Evolutionary conservation across 2,113 vertebrate genomes (phyloP), one percentile per base, ranked within the genome.

Genomic region (Caracal caracal): DNA sequence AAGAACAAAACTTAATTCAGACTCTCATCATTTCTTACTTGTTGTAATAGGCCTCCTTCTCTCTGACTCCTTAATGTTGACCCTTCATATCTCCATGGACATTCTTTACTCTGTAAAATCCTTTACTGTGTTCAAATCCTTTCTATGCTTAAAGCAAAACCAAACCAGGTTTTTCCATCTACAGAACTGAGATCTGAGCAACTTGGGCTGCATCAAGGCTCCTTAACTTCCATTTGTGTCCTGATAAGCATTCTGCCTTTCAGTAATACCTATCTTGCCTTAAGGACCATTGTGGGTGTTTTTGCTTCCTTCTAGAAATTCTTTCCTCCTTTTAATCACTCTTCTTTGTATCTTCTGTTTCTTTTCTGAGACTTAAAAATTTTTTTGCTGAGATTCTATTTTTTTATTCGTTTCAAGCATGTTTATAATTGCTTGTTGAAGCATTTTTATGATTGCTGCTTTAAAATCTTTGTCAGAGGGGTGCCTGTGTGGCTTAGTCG

Each of bases 391-490:
- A 22, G n/a, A 56, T 19, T 43, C 26, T 84, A 24, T 79, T 90
- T 79, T 90, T 80, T 63, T 2, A 40, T 35, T 88, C 79, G 19
- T 59, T 96, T 92, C 13, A 65, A 53, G 8, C 6, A 70, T 65
- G 24, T 61, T 83, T 78, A 71, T 92, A 79, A 71, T 47, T 88
- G 16, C 5, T 92, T 37, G 1, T 37, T 65, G 20, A 78, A 88
- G 11, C 20, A 30, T 93, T 91, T 96, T 92, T 70, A 70, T n/a
- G 4, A 70, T 51, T 28, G 16, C 24, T 86, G 1, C 82, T 76
- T 96, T 61, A 76, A 94, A 76, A 88, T 92, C 8, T 82, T 96
- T 80, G 16, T 43, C 61, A 65, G 12, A 79, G 53, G 53, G 53
- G 53, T 19, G 20, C 53, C 53, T 20, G 53, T 17, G 17, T 56